phyloP scores from a whole-genome alignment of 2,888 invertebrate genomes.

The Fragum fragum region DNA sequence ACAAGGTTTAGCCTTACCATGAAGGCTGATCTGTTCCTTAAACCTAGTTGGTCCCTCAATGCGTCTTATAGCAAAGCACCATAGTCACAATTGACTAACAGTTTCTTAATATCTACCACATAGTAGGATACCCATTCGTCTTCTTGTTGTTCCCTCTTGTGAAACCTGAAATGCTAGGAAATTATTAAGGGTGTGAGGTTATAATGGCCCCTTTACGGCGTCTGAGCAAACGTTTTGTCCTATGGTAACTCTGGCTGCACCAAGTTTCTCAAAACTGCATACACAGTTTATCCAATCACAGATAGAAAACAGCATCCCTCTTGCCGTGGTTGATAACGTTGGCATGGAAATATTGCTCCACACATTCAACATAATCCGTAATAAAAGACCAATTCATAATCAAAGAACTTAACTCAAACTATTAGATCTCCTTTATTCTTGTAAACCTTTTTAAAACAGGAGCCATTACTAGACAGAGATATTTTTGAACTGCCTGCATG shows the following conservation, averaged over 20 bases:
- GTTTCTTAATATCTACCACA: conserved; percentile 27
- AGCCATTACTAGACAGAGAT: too few relatives aligned
- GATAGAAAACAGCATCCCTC: conserved; percentile 35
- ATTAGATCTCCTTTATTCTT: too few relatives aligned
- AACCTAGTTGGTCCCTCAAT: conserved; percentile 40
- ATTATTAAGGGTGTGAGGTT: conserved; percentile 37
- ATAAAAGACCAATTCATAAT: too few relatives aligned
- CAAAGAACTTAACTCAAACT: too few relatives aligned
- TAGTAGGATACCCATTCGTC: conserved; percentile 32
- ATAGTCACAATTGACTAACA: conserved; percentile 32
- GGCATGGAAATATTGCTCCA: conserved; percentile 35
- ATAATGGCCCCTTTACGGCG: conserved; percentile 27
- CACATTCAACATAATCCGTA: conserved; percentile 27
- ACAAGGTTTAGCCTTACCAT: conserved; percentile 33
- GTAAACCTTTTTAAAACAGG: too few relatives aligned
- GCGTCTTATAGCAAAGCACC: conserved; percentile 36
- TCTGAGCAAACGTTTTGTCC: conserved; percentile 14
- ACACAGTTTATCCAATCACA: conserved; percentile 14
- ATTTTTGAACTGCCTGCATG: too few relatives aligned
- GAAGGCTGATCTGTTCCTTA: conserved; percentile 12
- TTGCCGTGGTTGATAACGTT: conserved; percentile 33
- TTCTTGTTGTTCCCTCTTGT: conserved; percentile 39
- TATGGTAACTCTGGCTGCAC: conserved; percentile 33
- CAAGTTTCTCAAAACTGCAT: conserved; percentile 31
- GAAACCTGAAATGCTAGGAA: conserved; percentile 44